These are phyloP conservation scores for Selenia dentaria DNA, from an alignment of 2,888 invertebrate genomes.

Conservation along the genomic window DNA sequence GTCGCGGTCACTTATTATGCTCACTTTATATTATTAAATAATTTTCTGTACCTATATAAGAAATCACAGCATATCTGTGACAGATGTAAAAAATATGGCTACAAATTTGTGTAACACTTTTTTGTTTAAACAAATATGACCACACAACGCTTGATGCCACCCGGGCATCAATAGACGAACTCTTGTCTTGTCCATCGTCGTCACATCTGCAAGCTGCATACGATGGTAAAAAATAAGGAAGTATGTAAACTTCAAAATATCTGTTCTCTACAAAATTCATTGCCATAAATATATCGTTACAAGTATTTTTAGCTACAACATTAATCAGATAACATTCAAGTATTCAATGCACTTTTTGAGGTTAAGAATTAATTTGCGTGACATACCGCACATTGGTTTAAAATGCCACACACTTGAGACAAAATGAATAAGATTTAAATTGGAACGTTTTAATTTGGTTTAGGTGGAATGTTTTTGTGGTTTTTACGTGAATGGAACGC, in stretches of 20 bases:
- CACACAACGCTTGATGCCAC: conserved; percentile 31
- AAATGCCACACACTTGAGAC: conserved; percentile 20
- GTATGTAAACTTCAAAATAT: conserved; percentile 11
- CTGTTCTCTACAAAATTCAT: conserved; percentile 28
- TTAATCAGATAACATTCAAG: conserved; percentile 34
- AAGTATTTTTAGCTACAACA: conserved; percentile 32
- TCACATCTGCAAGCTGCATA: conserved; percentile 27
- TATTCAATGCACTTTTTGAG: conserved; percentile 25
- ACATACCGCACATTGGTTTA: conserved; percentile 14
- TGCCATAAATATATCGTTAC: conserved; percentile 45
- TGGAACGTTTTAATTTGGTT: conserved; percentile 22
- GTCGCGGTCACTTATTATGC: too few species aligned
- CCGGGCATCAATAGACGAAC: conserved; percentile 24
- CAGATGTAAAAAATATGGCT: too few species aligned
- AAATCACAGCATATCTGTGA: too few species aligned
- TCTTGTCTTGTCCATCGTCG: conserved; percentile 13
- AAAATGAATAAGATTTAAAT: conserved; percentile 39
- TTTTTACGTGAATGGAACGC: conserved; percentile 59
- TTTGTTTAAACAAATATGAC: conserved; percentile 20
- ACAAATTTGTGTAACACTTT: conserved; percentile 18
- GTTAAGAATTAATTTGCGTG: conserved; percentile 24
- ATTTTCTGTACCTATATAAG: too few species aligned
- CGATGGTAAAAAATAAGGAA: background rate
- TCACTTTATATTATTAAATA: too few species aligned
- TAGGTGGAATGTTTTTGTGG: conserved; percentile 37